phyloP scores from a whole-genome alignment of 92 coral and sea anemone species.

The Siderastrea siderea region DNA sequence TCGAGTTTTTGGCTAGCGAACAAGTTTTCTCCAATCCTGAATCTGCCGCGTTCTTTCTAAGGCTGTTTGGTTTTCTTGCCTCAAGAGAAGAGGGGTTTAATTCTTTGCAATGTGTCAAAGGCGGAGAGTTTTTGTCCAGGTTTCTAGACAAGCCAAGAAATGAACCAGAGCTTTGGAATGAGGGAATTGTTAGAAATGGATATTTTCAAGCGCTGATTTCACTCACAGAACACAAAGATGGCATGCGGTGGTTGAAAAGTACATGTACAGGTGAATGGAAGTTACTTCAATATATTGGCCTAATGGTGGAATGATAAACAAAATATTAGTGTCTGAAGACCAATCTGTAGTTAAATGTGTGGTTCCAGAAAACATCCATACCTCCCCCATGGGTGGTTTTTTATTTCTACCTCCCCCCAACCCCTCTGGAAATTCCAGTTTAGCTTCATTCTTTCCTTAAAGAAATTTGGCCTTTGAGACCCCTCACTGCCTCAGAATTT shows the following conservation, averaged over 20 bases:
- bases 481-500: no score
- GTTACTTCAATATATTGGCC: neutral
- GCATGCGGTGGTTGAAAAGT: slow-evolving; percentile 70
- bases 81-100: slow-evolving; percentile 42
- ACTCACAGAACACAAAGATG: slow-evolving; percentile 67
- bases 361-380: no score
- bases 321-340: neutral
- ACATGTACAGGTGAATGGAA: slow-evolving; percentile 13
- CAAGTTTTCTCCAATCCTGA: slow-evolving; percentile 52
- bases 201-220: slow-evolving; percentile 73
- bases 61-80: slow-evolving; percentile 81
- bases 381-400: no score
- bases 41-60: slow-evolving; percentile 76
- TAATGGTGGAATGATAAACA: neutral
- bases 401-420: no score
- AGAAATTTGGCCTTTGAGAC: no score
- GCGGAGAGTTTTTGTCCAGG: slow-evolving; percentile 37
- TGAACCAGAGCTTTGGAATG: slow-evolving; percentile 69
- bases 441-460: no score
- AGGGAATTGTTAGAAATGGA: slow-evolving; percentile 84
- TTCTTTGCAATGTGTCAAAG: slow-evolving; percentile 9
- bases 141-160: slow-evolving; percentile 45
- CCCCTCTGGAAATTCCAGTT: no score
- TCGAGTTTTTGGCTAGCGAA: slow-evolving; percentile 67
- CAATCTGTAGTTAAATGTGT: neutral